These are phyloP conservation scores for Amaurobius ferox DNA, from an alignment of 2,888 invertebrate genomes.

Conservation along the genomic window DNA sequence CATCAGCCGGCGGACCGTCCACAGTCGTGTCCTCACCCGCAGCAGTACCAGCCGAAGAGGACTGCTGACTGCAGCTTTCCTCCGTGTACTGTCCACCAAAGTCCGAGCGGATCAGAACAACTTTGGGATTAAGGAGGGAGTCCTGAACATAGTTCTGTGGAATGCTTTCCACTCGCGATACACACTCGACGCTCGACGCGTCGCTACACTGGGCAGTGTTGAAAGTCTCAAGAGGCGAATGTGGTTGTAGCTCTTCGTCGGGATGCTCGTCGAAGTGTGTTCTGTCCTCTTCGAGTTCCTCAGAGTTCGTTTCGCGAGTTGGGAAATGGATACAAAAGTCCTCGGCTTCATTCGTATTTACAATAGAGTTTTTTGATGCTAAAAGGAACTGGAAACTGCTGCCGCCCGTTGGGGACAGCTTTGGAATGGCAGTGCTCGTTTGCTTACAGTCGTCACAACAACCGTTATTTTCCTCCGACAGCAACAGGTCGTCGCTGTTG, in stretches of 20 bases:
- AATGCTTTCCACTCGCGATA: constrained; percentile 12
- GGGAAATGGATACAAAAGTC: neutral
- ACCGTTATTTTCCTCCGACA: constrained; percentile 33
- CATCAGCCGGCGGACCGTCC: constrained; percentile 19
- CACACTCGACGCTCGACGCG: neutral
- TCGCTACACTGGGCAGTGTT: constrained; percentile 13
- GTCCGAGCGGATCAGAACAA: constrained; percentile 51
- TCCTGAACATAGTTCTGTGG: constrained; percentile 7
- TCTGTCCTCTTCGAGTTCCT: neutral
- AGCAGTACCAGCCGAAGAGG: neutral
- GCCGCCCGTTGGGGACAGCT: neutral
- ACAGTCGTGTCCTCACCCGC: constrained; percentile 18
- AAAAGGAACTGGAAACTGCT: constrained; percentile 42
- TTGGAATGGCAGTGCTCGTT: constrained; percentile 3
- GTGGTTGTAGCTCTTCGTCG: neutral
- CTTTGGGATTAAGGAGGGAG: constrained; percentile 42
- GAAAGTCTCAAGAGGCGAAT: neutral
- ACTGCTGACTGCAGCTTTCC: constrained; percentile 34
- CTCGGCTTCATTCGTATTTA: neutral
- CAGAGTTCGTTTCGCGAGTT: neutral
- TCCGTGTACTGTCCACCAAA: constrained; percentile 26
- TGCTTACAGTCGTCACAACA: constrained; percentile 19
- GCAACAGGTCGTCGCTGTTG: constrained; percentile 30
- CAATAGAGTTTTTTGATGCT: constrained; percentile 25
- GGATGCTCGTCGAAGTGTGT: neutral